Evolutionary conservation across 1,140 invertebrate genomes (phyloP).

Genomic region (Lordiphosa collinella): DNA sequence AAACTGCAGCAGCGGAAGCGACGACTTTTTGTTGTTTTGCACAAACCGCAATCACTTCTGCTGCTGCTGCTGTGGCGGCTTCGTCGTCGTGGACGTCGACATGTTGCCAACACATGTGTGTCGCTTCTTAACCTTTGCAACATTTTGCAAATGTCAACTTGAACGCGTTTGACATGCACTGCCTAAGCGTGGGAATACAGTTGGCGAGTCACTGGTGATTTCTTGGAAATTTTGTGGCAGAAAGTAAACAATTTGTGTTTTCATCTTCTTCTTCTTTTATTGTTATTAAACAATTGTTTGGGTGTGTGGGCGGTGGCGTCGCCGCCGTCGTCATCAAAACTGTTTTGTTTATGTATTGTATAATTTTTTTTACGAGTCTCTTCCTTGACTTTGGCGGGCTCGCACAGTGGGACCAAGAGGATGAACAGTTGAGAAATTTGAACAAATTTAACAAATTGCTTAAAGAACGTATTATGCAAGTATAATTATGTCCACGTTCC

Average conservation of each 20-base stretch:
- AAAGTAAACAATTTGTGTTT: background rate
- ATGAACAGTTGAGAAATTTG: too few relatives aligned
- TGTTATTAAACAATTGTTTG: slow-evolving; percentile 8
- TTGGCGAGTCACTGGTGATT: background rate
- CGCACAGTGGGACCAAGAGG: too few relatives aligned
- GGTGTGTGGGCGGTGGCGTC: background rate
- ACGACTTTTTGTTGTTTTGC: slow-evolving; percentile 3
- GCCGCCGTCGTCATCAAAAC: background rate
- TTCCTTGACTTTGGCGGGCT: too few relatives aligned
- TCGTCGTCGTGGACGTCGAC: background rate
- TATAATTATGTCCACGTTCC: too few relatives aligned
- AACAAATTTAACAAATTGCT: too few relatives aligned
- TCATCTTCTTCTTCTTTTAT: background rate
- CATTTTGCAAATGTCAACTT: slow-evolving; percentile 43
- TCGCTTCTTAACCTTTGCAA: slow-evolving; percentile 21
- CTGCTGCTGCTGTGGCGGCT: slow-evolving; percentile 1
- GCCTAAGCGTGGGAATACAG: slow-evolving; percentile 16
- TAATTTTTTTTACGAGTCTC: too few relatives aligned
- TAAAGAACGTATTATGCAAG: too few relatives aligned
- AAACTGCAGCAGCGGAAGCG: slow-evolving; percentile 20
- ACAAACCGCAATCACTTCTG: slow-evolving; percentile 13
- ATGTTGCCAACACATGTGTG: slow-evolving; percentile 4
- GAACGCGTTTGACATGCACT: slow-evolving; percentile 7
- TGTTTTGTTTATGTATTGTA: background rate
- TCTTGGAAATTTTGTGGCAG: slow-evolving; percentile 10